These are phyloP conservation scores for Tetranychus cinnabarinus DNA, from an alignment of 1,140 invertebrate genomes.

Conservation along the genomic window DNA sequence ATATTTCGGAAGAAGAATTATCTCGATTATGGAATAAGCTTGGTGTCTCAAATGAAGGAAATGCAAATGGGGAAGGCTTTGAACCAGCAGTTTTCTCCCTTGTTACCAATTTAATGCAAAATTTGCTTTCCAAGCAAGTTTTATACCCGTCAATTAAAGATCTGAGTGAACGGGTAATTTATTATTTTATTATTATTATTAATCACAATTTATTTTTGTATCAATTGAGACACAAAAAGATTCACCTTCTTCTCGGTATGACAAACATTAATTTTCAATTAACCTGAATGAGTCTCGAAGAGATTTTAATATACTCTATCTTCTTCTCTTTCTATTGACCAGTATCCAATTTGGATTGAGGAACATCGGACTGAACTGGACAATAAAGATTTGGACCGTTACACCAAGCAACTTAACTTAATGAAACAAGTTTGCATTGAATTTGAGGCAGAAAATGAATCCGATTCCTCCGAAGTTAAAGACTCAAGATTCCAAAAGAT, in stretches of 20 bases:
- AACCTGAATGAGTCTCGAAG: no score
- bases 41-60: constrained; percentile 16
- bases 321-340: background rate
- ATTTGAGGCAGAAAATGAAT: constrained; percentile 43
- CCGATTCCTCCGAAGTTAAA: constrained; percentile 44
- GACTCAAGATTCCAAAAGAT: constrained; percentile 47
- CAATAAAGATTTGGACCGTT: constrained; percentile 36
- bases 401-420: constrained; percentile 44
- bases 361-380: constrained; percentile 42
- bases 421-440: constrained; percentile 47
- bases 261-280: background rate
- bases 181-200: background rate
- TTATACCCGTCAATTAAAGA: constrained; percentile 59
- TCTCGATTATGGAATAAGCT: constrained; percentile 10
- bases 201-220: no score
- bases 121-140: constrained; percentile 62
- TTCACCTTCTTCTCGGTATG: background rate
- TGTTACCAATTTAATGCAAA: constrained; percentile 75
- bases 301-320: no score
- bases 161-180: constrained; percentile 24
- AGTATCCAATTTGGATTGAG: constrained; percentile 58
- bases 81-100: constrained; percentile 37
- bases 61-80: constrained; percentile 14
- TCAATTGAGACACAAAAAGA: background rate
- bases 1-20: constrained; percentile 1